phyloP scores from a whole-genome alignment of 2,797 vertebrate species.

The Siniperca undulata region DNA sequence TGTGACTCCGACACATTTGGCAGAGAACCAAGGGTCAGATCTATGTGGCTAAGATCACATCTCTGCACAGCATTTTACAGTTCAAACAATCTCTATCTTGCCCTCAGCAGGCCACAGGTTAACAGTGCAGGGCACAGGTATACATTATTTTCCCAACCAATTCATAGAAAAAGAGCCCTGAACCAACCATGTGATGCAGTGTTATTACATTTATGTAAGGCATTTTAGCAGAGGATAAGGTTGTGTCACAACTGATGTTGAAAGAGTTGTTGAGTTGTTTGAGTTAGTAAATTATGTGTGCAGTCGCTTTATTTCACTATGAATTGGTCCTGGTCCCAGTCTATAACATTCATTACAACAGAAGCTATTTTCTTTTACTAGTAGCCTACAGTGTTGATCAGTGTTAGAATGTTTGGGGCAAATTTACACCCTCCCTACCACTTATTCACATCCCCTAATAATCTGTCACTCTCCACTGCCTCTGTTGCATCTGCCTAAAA shows the following conservation, averaged over 20 bases:
- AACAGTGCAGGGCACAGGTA: slow-evolving; percentile 31
- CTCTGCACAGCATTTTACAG: slow-evolving; percentile 18
- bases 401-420: too few relatives aligned
- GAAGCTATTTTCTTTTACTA: background rate
- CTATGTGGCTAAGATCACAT: slow-evolving; percentile 15
- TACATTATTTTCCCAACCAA: slow-evolving; percentile 43
- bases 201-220: background rate
- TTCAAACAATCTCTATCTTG: slow-evolving; percentile 10
- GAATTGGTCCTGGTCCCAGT: background rate
- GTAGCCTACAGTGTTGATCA: too few relatives aligned
- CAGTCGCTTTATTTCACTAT: background rate
- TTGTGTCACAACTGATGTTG: background rate
- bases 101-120: slow-evolving; percentile 22
- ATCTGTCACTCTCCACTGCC: too few relatives aligned
- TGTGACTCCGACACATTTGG: slow-evolving; percentile 29
- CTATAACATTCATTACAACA: background rate
- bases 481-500: too few relatives aligned
- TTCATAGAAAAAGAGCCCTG: slow-evolving; percentile 25
- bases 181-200: slow-evolving; percentile 5
- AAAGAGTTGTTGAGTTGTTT: background rate
- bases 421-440: background rate
- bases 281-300: background rate
- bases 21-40: slow-evolving; percentile 27
- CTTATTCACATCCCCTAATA: too few relatives aligned
- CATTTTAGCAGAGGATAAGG: background rate